Percentiles rank a stretch among this genome's conserved stretches.
Evolutionary conservation across 2,888 invertebrate species (phyloP).

Genomic region (Nomada hirtipes): DNA sequence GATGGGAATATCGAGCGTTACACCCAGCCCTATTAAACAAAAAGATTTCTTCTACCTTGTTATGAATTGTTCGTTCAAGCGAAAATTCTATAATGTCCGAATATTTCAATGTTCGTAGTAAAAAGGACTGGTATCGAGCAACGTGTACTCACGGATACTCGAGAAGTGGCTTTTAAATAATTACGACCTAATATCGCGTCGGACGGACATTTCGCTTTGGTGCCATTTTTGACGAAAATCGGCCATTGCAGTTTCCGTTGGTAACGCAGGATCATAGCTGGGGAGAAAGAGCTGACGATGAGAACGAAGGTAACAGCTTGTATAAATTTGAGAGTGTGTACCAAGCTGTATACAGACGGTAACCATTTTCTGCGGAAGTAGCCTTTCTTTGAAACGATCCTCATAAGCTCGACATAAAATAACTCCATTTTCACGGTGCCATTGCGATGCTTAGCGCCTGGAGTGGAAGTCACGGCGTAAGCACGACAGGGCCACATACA

Average conservation of each 20-base stretch:
- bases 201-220: not conserved
- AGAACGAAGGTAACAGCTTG: slow-evolving; percentile 64
- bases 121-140: too few relatives aligned
- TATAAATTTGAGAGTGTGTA: slow-evolving; percentile 57
- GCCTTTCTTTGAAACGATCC: slow-evolving; percentile 64
- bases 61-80: too few relatives aligned
- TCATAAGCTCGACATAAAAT: slow-evolving; percentile 71
- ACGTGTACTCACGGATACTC: not conserved
- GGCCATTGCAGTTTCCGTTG: slow-evolving; percentile 28
- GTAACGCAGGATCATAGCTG: slow-evolving; percentile 18
- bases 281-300: slow-evolving; percentile 53
- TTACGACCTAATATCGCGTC: slow-evolving; percentile 18
- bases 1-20: too few relatives aligned
- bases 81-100: too few relatives aligned
- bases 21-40: too few relatives aligned
- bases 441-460: slow-evolving; percentile 69
- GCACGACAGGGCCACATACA: slow-evolving; percentile 40
- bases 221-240: slow-evolving; percentile 40
- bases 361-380: slow-evolving; percentile 61
- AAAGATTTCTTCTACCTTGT: too few relatives aligned
- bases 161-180: slow-evolving; percentile 25
- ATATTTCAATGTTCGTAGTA: too few relatives aligned
- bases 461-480: slow-evolving; percentile 71
- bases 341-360: slow-evolving; percentile 52
- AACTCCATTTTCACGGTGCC: slow-evolving; percentile 72